A percentile compares a stretch with the other conserved stretches of the same genome.
Conservation (phyloP, 2,888 invertebrate genomes). For the Belgica antarctica region DNA sequence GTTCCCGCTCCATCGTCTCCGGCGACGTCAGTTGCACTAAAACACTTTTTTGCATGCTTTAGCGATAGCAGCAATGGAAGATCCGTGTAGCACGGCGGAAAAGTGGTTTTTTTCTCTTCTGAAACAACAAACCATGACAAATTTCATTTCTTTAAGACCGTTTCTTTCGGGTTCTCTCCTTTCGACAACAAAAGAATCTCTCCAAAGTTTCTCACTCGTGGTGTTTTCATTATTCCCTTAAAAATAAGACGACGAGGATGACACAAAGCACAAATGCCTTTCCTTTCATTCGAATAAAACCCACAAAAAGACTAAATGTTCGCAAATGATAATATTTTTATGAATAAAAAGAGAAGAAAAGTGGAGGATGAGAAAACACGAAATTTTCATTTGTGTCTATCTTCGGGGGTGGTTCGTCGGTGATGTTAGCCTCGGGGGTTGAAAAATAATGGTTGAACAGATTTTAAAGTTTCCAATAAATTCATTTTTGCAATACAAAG, state of each 20-base stretch:
- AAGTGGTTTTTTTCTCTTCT: not conserved
- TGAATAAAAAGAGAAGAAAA: conserved; percentile 3
- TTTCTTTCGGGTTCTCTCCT: not conserved
- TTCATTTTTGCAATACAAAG: too few species aligned
- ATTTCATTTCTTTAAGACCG: not conserved
- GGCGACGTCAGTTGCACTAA: conserved; percentile 11
- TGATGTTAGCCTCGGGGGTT: too few species aligned
- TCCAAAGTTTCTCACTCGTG: not conserved
- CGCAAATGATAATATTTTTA: conserved; percentile 28
- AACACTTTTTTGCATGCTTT: not conserved
- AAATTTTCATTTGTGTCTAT: not conserved
- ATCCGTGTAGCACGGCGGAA: not conserved
- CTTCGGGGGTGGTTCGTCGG: too few species aligned
- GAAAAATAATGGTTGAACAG: too few species aligned
- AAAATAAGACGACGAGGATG: not conserved
- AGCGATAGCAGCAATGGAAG: not conserved
- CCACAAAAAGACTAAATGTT: conserved; percentile 1
- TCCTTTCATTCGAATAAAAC: not conserved
- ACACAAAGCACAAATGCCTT: conserved; percentile 11
- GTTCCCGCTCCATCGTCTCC: too few species aligned
- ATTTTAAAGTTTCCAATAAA: too few species aligned
- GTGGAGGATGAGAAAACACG: not conserved
- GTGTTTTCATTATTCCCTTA: too few species aligned
- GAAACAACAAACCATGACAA: conserved; percentile 16
- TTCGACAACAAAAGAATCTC: not conserved